phyloP scores from a whole-genome alignment of 1,140 invertebrate species.

The Drosophila pandora region DNA sequence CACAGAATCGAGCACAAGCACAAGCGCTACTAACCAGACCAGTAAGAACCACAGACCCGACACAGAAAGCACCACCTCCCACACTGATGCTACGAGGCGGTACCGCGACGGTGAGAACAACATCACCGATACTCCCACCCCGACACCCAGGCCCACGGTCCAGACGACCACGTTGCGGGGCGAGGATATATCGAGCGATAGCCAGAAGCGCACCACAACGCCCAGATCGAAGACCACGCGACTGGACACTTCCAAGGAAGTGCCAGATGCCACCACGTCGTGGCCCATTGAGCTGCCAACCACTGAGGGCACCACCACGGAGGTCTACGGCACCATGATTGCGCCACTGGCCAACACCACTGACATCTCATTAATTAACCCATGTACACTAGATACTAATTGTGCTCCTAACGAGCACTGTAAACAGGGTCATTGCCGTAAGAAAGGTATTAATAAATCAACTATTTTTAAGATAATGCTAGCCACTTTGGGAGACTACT shows the following conservation, averaged over 20 bases:
- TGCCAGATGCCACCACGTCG: constrained; percentile 59
- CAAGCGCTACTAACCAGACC: constrained; percentile 69
- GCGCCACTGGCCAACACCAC: constrained; percentile 52
- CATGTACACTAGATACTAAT: constrained; percentile 84
- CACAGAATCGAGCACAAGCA: constrained; percentile 68
- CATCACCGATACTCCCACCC: constrained; percentile 75
- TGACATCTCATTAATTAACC: constrained; percentile 80
- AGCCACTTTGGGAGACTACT: constrained; percentile 47
- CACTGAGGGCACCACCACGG: constrained; percentile 69
- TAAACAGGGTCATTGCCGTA: constrained; percentile 85
- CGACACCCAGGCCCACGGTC: constrained; percentile 50
- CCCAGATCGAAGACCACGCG: constrained; percentile 80
- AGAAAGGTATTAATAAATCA: constrained; percentile 84
- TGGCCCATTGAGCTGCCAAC: constrained; percentile 80
- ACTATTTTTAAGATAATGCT: constrained; percentile 24
- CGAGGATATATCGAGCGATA: constrained; percentile 53
- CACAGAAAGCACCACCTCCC: constrained; percentile 62
- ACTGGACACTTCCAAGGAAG: constrained; percentile 76
- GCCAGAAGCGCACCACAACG: constrained; percentile 64
- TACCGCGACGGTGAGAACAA: constrained; percentile 83
- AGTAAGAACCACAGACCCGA: constrained; percentile 52
- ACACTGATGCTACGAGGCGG: constrained; percentile 71
- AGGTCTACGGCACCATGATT: constrained; percentile 55
- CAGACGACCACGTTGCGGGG: constrained; percentile 62
- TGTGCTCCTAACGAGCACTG: constrained; percentile 85